Evolutionary conservation across 2,888 invertebrate species (phyloP), one percentile per base, ranked within the genome.

Genomic region (Melieria omissa): DNA sequence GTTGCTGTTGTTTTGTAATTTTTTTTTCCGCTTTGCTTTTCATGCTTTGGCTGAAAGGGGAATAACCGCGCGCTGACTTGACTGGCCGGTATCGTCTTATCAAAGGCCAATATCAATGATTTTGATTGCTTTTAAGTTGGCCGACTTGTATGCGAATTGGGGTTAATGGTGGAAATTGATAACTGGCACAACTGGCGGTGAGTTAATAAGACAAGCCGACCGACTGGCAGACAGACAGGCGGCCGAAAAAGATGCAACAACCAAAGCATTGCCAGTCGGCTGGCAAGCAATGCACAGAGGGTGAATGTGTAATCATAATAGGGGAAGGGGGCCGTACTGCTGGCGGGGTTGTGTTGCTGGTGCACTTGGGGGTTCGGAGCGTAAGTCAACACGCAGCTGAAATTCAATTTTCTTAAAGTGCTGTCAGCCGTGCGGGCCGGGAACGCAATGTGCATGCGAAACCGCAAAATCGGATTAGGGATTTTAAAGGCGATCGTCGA

Each of bases 51-150:
- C 54, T 72, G 69, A 65, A 58, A 60, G 57, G 42, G 60, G 44
- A 44, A 67, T 67, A 67, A 61, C 60, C 16, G 16, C 7, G 12
- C 60, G 12, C 45, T 3, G 29, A 29, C 29, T 29, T 29, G n/a
- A 49, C 7, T 44, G 44, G 16, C 10, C 63, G 16, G 10, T 47
- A 14, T 46, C 58, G 72, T 65, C 65, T 70, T 70, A 70, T 66
- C 64, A 66, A 60, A 73, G 58, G 57, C 70, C 62, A 73, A 73
- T 73, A 73, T 81, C 80, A 78, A 81, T 80, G 80, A 81, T 81
- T 81, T 78, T 60, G 75, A 78, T 78, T 78, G 73, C 76, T 67
- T 64, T 67, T 62, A 64, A 69, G 68, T 64, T 58, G 60, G 55
- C 58, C 68, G 42, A 47, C 44, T 44, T 0, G 14, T 41, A 12